Conservation (phyloP, 1,140 invertebrate species). For the Delia radicum region DNA sequence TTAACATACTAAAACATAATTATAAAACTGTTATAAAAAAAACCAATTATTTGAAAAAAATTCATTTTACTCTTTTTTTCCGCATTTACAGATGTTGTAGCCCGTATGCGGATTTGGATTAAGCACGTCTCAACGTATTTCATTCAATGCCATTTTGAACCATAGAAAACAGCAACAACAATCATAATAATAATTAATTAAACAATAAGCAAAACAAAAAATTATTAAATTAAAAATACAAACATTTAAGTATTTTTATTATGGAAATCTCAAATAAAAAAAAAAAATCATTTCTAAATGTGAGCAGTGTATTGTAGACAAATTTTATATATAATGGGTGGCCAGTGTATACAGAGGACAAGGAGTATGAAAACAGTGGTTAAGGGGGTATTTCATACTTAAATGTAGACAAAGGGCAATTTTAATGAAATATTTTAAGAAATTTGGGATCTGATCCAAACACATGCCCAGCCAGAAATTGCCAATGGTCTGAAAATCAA, state of each 20-base stretch:
- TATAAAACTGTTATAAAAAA: not conserved
- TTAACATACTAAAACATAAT: not conserved
- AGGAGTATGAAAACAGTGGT: not conserved
- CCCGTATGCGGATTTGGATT: not conserved
- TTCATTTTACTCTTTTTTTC: not conserved
- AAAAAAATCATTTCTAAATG: not conserved
- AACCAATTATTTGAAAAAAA: not conserved
- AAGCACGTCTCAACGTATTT: not conserved
- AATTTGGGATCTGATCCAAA: too few relatives aligned
- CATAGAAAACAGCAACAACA: not conserved
- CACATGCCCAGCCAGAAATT: too few relatives aligned
- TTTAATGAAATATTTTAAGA: too few relatives aligned
- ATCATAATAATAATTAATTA: not conserved
- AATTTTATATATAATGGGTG: not conserved
- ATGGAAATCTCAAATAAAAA: not conserved
- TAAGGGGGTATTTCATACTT: too few relatives aligned
- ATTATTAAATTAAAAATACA: conserved; percentile 2
- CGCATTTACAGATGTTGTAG: not conserved
- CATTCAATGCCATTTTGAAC: not conserved
- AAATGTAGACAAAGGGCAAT: too few relatives aligned
- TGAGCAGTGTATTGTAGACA: not conserved
- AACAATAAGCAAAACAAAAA: not conserved
- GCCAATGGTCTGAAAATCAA: too few relatives aligned
- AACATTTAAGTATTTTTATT: not conserved
- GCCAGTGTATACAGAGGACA: not conserved